phyloP scores from a whole-genome alignment of 2,888 invertebrate species.

The Limnephilus marmoratus region DNA sequence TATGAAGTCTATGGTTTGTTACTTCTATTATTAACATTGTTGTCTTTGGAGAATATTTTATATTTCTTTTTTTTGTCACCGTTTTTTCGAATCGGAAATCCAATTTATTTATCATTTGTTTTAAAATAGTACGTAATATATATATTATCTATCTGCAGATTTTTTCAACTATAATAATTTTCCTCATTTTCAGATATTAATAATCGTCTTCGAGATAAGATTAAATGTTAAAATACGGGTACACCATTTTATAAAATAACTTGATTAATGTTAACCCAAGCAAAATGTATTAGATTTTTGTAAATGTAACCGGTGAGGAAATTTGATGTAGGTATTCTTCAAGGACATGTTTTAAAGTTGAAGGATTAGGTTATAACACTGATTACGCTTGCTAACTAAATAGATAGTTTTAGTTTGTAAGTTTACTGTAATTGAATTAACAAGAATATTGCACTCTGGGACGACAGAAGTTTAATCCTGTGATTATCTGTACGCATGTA shows the following conservation, averaged over 20 bases:
- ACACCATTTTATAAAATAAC: neutral
- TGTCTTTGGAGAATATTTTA: constrained; percentile 6
- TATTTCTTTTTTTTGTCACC: neutral
- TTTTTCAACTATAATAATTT: neutral
- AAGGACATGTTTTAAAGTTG: constrained; percentile 42
- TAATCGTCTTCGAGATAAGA: neutral
- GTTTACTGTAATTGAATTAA: constrained; percentile 30
- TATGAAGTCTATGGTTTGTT: neutral
- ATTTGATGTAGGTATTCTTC: constrained; percentile 20
- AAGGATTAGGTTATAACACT: constrained; percentile 44
- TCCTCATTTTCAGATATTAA: neutral
- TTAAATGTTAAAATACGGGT: neutral
- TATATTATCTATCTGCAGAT: neutral
- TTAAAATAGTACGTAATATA: neutral
- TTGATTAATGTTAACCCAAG: neutral
- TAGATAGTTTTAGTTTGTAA: constrained; percentile 44
- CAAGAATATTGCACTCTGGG: constrained; percentile 37
- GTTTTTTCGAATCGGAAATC: neutral
- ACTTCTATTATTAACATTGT: neutral
- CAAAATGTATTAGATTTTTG: constrained; percentile 5
- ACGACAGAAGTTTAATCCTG: constrained; percentile 40
- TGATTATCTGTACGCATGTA: constrained; percentile 43
- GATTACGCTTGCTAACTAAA: constrained; percentile 54
- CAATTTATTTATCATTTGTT: neutral
- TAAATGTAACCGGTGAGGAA: neutral